Evolutionary conservation across 2,113 vertebrate genomes (phyloP).

Genomic region (Ploceus nigricollis): DNA sequence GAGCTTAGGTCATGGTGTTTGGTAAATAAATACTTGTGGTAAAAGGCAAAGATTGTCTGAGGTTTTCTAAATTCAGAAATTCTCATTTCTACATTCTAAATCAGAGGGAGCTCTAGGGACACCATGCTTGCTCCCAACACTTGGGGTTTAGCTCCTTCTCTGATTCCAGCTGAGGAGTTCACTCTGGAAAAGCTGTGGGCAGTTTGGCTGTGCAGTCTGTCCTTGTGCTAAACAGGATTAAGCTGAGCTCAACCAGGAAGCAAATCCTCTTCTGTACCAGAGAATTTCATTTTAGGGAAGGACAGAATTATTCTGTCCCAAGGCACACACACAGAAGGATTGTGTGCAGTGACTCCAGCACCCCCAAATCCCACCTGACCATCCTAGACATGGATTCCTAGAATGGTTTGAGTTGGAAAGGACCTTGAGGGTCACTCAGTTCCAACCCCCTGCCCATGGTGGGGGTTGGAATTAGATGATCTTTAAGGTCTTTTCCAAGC

Average conservation of each 20-base stretch:
- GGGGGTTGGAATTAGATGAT: neutral
- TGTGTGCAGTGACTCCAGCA: neutral
- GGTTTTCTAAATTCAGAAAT: too few species aligned
- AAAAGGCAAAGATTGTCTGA: neutral
- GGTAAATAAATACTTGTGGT: neutral
- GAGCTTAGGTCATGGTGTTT: neutral
- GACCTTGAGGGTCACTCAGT: neutral
- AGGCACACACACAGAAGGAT: neutral
- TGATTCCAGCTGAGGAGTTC: rapidly evolving
- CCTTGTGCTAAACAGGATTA: neutral
- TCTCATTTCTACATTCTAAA: too few species aligned
- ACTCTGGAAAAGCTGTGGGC: neutral
- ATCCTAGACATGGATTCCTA: neutral
- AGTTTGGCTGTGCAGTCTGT: neutral
- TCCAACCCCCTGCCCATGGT: neutral
- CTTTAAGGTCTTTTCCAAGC: neutral
- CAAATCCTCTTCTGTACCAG: neutral
- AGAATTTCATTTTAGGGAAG: neutral
- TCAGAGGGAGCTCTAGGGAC: neutral
- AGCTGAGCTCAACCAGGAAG: neutral
- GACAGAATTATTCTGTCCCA: neutral
- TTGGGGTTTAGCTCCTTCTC: neutral
- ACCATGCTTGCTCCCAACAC: neutral
- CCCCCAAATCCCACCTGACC: neutral
- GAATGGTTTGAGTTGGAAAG: neutral